A percentile compares a stretch with the other conserved stretches of the same genome.
Evolutionary conservation across 2,113 vertebrate species (phyloP).

Genomic region (Callospermophilus lateralis): DNA sequence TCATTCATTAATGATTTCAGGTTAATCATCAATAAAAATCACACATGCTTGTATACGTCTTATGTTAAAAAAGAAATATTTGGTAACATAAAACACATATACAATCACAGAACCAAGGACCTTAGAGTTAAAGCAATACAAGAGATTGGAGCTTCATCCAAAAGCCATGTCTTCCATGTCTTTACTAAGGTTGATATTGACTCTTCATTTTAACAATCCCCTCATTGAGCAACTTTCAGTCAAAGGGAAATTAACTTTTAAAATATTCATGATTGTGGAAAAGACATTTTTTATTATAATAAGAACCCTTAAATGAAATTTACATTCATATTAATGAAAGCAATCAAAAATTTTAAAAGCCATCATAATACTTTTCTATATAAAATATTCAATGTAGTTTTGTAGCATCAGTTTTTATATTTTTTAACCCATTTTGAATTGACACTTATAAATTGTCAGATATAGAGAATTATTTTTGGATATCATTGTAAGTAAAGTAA

Average conservation of each 20-base stretch:
- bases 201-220: background rate
- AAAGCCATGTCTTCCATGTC: background rate
- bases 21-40: background rate
- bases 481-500: background rate
- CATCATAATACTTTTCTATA: background rate
- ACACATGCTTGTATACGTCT: background rate
- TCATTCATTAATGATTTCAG: background rate
- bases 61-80: background rate
- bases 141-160: background rate
- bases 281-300: background rate
- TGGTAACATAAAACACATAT: background rate
- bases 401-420: background rate
- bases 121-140: background rate
- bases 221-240: background rate
- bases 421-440: background rate
- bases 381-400: background rate
- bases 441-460: background rate
- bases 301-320: background rate
- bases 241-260: background rate
- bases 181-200: conserved; percentile 5
- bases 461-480: background rate
- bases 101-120: background rate
- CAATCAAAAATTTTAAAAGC: background rate
- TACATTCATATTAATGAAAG: background rate
- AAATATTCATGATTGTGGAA: background rate